Percentiles rank a stretch among this genome's conserved stretches.
Evolutionary conservation across 2,113 vertebrate species (phyloP).

Genomic region (Theristicus caerulescens): DNA sequence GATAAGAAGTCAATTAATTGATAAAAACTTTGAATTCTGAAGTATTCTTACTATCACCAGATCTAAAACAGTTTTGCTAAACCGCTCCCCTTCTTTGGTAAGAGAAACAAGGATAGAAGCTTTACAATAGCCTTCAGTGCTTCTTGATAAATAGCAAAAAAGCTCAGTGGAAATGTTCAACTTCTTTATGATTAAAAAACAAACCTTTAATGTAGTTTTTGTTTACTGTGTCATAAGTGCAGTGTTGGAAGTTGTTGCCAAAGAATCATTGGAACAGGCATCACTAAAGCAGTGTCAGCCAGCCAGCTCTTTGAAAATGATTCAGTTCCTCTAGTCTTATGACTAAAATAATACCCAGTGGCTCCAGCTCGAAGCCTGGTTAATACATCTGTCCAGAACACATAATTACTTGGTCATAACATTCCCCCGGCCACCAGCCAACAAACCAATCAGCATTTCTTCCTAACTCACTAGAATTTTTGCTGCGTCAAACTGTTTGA

Average conservation of each 20-base stretch:
- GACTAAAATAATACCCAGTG: slow-evolving; percentile 92
- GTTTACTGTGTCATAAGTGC: slow-evolving; percentile 81
- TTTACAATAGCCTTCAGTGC: slow-evolving; percentile 55
- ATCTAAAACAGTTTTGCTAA: slow-evolving; percentile 25
- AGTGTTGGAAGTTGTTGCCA: slow-evolving; percentile 79
- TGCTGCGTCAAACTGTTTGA: slow-evolving; percentile 88
- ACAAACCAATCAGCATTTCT: slow-evolving; percentile 83
- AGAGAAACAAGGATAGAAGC: slow-evolving; percentile 54
- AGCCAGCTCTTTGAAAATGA: slow-evolving; percentile 81
- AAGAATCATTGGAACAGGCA: slow-evolving; percentile 77
- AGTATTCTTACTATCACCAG: neutral
- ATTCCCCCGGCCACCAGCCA: slow-evolving; percentile 86
- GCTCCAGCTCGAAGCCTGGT: slow-evolving; percentile 90
- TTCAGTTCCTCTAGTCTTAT: slow-evolving; percentile 81
- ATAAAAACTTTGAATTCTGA: slow-evolving; percentile 6
- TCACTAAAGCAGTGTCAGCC: slow-evolving; percentile 74
- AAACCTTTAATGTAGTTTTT: slow-evolving; percentile 83
- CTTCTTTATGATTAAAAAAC: slow-evolving; percentile 77
- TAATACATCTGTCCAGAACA: slow-evolving; percentile 93
- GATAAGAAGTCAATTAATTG: neutral
- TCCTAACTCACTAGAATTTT: slow-evolving; percentile 81
- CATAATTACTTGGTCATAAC: slow-evolving; percentile 91
- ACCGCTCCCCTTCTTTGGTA: slow-evolving; percentile 43
- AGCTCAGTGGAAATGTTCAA: slow-evolving; percentile 73
- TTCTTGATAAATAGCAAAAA: slow-evolving; percentile 74